phyloP scores from a whole-genome alignment of 2,113 vertebrate species.

The Osmerus eperlanus region DNA sequence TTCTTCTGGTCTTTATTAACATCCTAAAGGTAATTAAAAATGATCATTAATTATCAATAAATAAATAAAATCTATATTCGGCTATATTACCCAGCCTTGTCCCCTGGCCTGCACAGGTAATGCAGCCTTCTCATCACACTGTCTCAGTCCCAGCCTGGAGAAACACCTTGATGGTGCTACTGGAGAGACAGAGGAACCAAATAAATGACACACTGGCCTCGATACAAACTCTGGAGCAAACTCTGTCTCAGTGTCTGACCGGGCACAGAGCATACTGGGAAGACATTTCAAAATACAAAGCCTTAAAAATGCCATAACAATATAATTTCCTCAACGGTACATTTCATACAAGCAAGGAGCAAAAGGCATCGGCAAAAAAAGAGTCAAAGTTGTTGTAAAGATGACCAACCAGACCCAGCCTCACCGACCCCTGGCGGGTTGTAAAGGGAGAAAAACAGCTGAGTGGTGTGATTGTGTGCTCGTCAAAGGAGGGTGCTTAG shows the following conservation, averaged over 20 bases:
- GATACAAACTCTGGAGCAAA: slow-evolving; percentile 45
- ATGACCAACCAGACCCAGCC: slow-evolving; percentile 41
- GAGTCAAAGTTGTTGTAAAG: slow-evolving; percentile 12
- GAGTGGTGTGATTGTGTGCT: slow-evolving; percentile 57
- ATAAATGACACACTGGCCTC: slow-evolving; percentile 56
- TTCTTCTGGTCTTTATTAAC: no score
- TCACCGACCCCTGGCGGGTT: slow-evolving; percentile 47
- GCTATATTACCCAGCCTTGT: no score
- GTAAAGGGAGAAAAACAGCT: slow-evolving; percentile 58
- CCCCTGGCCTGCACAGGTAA: no score
- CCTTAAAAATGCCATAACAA: no score
- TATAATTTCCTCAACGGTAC: no score
- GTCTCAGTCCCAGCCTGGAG: no score
- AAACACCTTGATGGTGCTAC: slow-evolving; percentile 7
- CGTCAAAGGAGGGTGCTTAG: slow-evolving; percentile 66
- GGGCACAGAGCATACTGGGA: slow-evolving; percentile 24
- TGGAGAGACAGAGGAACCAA: slow-evolving; percentile 42
- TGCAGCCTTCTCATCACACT: no score
- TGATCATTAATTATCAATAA: no score
- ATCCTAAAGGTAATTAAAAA: no score
- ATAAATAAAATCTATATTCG: no score
- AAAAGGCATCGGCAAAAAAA: slow-evolving; percentile 7
- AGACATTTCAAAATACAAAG: no score
- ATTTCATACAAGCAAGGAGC: slow-evolving; percentile 8
- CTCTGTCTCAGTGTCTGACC: slow-evolving; percentile 40